Evolutionary conservation across 2,888 invertebrate species (phyloP), one percentile per base, ranked within the genome.

Genomic region (Prosapia bicincta): DNA sequence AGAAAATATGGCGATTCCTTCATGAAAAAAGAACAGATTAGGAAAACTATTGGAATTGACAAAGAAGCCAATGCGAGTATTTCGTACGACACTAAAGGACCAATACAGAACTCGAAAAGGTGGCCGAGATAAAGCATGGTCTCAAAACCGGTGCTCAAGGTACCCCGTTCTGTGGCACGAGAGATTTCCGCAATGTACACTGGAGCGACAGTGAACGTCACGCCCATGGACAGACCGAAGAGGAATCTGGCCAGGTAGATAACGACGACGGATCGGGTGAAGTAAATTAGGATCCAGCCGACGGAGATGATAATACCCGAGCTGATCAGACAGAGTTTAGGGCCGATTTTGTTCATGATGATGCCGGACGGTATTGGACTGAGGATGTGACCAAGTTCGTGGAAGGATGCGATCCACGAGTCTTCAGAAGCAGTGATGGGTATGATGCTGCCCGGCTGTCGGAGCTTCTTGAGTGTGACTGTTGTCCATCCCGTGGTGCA

Each of bases 161-260:
- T 77, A 9, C 81, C 81, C 9, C 81, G 77, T 15, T 77, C 75
- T 25, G 72, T 67, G 15, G 79, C 72, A 5, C 79, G 73, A 23
- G 79, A 72, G 5, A 80, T 77, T 76, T 81, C 81, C 5, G 77
- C 80, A 0, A 81, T 77, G 67, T 81, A 81, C 26, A 80, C 68
- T 9, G 80, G 79, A 0, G 78, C 78, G 1, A 78, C 77, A 5
- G 79, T 79, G 32, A 80, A 80, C 5, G 77, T 79, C 24, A 78
- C 77, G 1, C 81, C 81, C 77, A 81, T 79, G 9, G 78, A 76
- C 10, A 80, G 30, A 5, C 81, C 81, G 72, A 81, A 80, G 5
- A 80, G 68, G 26, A 80, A 78, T 9, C 81, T 70, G 13, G 77
- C 76, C 1, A 66, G 20, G 30, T 79, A 80, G 15, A 80, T 70